Base-by-base conservation (phyloP, 2,888 invertebrate species). In the Epirrhoe alternata region DNA sequence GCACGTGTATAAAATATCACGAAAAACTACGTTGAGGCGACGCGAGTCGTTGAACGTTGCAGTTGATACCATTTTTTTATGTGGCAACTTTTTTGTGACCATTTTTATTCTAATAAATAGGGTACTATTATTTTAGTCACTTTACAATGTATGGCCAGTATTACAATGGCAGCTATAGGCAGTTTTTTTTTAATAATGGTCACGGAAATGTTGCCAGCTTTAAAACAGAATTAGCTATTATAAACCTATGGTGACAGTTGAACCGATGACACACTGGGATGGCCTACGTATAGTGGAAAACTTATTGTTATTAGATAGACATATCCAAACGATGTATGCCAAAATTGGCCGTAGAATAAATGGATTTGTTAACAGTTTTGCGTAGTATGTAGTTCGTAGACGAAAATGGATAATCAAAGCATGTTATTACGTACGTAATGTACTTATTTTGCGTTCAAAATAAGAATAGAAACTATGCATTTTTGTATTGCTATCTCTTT, bases 341-440 rank as follows among this genome's bases (percentile, higher is more conserved):
- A 81, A 75, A 70, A 69, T 77, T 83, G 91, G 88, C 86, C 64
- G 88, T 92, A 90, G 90, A 74, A 85, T 86, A 86, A 74, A 77
- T 79, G 81, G 82, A 86, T 88, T 88, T 83, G 91, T 91, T 90
- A 83, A 86, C 85, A 82, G 84, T 89, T 89, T 87, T 86, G 85
- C 87, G 82, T 74, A 82, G 90, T 92, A 89, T 75, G 86, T 91
- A 92, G 90, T 82, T 70, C 75, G 89, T 92, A 92, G 92, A 85
- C 82, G 61, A 85, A 86, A 86, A 85, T 80, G 78, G 68, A 75
- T 75, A 72, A 72, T 75, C 72, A 73, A 75, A 85, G 81, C 90
- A 88, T 90, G 87, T 87, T 87, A 86, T 81, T 81, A 84, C 83
- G 83, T 87, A 86, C 87, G 64, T 86, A 87, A 85, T 86, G 86